Evolutionary conservation across 2,113 vertebrate species (phyloP), one percentile per base, ranked within the genome.

Genomic region (Loxodonta africana): DNA sequence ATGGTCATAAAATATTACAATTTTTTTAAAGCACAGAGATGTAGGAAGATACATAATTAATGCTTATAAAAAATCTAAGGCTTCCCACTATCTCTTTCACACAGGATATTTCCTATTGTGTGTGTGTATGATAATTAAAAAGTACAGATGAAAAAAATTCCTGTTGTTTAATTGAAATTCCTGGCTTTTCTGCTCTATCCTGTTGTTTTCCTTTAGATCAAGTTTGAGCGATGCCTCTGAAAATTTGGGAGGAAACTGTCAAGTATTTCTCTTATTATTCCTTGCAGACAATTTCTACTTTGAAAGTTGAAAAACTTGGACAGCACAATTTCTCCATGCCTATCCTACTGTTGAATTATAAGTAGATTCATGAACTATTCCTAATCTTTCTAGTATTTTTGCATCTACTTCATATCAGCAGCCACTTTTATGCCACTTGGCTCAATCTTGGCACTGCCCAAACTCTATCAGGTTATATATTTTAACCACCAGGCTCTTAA

Each of bases 401-500:
- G 62, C 57, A 71, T 25, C 30, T 3, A 76, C 44, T 88, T 91
- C 37, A 88, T 57, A 28, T 28, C 53, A 62, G 76, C 65, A 93
- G 84, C 15, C 11, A 65, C 60, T 92, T 74, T 77, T 81, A 21
- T 67, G 85, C 10, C 81, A 77, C 20, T 83, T 41, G 44, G 80
- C 4, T 89, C 77, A 74, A 21, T 53, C 4, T 2, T 30, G 37
- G 44, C 63, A 85, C 8, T 96, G 57, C 7, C 9, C 30, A 9
- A 63, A 71, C 76, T 67, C 11, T 7, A 76, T 5, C 1, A 53
- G 26, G 44, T 28, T 74, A 83, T 12, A 53, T n/a, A 87, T 53
- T 73, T 73, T 82, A 85, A 69, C 8, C 18, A 98, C 87, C 76
- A 97, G 95, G 96, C 96, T 96, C 96, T 97, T 77, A 93, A 98